Evolutionary conservation across 2,113 vertebrate species (phyloP).

Genomic region (Pseudorectes ferrugineus): DNA sequence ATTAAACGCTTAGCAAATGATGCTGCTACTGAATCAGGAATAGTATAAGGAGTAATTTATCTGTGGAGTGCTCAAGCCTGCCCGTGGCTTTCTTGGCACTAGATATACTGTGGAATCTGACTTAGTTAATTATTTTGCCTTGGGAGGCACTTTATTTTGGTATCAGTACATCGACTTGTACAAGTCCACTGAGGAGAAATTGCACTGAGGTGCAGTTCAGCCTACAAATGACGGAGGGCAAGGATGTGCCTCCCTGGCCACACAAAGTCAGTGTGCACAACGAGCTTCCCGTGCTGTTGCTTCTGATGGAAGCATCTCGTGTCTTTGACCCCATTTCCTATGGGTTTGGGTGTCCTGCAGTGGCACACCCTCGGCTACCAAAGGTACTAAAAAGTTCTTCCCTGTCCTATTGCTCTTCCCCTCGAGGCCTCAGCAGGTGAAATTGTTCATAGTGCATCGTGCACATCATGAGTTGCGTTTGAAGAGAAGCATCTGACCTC

Average conservation of each 20-base stretch:
- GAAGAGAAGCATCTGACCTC: background rate
- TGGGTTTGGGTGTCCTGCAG: background rate
- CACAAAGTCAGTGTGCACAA: rapidly evolving
- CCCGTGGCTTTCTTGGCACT: background rate
- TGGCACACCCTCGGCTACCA: background rate
- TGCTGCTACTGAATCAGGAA: background rate
- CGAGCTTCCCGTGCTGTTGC: rapidly evolving
- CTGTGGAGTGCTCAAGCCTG: background rate
- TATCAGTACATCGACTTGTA: background rate
- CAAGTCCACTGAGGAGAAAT: background rate
- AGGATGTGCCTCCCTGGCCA: background rate
- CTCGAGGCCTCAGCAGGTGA: background rate
- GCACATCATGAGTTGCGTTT: background rate
- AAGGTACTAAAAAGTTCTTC: background rate
- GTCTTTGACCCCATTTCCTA: background rate
- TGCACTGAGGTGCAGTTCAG: background rate
- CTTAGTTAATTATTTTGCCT: conserved; percentile 30
- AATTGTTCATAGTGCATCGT: background rate
- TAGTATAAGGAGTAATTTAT: background rate
- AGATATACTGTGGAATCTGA: background rate
- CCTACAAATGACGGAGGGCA: background rate
- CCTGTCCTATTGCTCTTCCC: background rate
- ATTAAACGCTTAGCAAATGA: background rate
- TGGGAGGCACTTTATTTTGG: background rate
- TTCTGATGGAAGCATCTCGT: background rate